Conservation (phyloP, 2,888 invertebrate species). For the Fragum whitleyi region DNA sequence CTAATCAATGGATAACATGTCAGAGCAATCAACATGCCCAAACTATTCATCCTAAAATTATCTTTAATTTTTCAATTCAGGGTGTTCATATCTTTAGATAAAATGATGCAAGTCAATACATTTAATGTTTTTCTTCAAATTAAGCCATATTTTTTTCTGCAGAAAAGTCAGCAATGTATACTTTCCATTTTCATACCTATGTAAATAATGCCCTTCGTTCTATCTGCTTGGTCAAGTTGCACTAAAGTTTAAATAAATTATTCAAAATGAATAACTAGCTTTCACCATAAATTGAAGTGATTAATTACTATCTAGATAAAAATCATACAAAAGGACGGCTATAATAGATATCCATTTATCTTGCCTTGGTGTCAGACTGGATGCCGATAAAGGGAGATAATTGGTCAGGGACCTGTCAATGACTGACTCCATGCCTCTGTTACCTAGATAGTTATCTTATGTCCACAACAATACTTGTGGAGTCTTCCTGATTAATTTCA, state of each 20-base stretch:
- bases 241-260: not conserved
- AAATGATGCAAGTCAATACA: too few relatives aligned
- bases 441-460: not conserved
- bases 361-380: not conserved
- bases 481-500: not conserved
- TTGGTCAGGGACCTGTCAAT: conserved; percentile 10
- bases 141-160: too few relatives aligned
- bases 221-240: too few relatives aligned
- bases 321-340: not conserved
- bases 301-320: not conserved
- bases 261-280: not conserved
- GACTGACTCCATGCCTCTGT: conserved; percentile 15
- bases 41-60: too few relatives aligned
- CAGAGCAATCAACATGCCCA: too few relatives aligned
- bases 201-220: too few relatives aligned
- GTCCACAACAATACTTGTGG: not conserved
- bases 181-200: too few relatives aligned
- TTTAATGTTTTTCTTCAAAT: too few relatives aligned
- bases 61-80: too few relatives aligned
- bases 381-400: conserved; percentile 9
- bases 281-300: not conserved
- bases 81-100: too few relatives aligned
- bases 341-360: not conserved
- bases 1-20: too few relatives aligned
- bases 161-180: too few relatives aligned